Evolutionary conservation across 23 tunicate species (phyloP), one percentile per base, ranked within the genome.

Genomic region (Phallusia fumigata): DNA sequence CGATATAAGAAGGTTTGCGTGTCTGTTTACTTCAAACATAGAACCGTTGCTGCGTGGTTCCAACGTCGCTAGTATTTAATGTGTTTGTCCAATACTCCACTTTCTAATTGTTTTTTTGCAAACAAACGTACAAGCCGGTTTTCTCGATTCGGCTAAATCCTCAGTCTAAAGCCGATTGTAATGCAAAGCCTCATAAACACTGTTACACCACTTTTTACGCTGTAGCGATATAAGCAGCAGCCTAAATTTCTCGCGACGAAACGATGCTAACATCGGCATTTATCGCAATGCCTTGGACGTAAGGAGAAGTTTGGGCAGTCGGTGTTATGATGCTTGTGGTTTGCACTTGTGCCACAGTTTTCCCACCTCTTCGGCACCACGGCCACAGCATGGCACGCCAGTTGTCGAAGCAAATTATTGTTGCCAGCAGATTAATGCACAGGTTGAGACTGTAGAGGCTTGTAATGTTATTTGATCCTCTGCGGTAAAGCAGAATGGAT

Each of bases 301-400:
- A 22, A 22, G 69, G 28, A 3, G 47, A 40, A 8, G 28, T 6
- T 58, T 22, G 69, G 8, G 28, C 28, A 24, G 69, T 58, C 28
- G 69, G 15, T 16, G 69, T 51, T 15, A 30, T 74, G 40, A 24
- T 74, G 3, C n/a, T 74, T 30, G 13, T 33, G 31, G 5, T 24
- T 2, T 18, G 22, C 35, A 2, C 33, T 0, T 24, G 69, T 13
- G 16, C 28, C 3, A 16, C 3, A 22, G 69, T 6, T 58, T 8
- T 58, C 3, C 3, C 16, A 1, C 69, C 16, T 24, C 15, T 33
- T 19, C 31, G 32, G 26, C 83, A 35, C 90, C 93, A 89, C 3
- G 93, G 93, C 77, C 69, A 73, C 21, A 89, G 22, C 83, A 89
- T 74, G 65, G 33, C 30, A 26, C 76, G 79, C 93, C 93, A 89